These are phyloP conservation scores for Invenusta paracnida DNA, from an alignment of 2,888 invertebrate genomes.

Conservation along the genomic window DNA sequence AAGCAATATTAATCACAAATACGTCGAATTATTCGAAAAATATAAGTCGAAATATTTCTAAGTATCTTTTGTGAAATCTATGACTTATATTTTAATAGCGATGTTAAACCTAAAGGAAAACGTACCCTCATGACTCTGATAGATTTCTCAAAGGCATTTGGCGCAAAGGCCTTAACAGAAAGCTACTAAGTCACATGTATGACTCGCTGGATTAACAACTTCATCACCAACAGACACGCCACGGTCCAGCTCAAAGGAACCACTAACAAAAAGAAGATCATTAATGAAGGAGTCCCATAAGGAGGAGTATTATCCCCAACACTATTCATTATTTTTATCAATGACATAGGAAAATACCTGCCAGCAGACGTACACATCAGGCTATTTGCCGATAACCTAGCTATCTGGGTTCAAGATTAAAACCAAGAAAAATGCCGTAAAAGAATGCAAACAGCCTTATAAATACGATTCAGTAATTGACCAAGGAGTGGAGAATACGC, in stretches of 20 bases:
- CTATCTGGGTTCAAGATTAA: neutral
- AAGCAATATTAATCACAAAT: too few relatives aligned
- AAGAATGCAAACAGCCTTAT: neutral
- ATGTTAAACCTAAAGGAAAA: too few relatives aligned
- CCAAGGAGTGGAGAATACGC: neutral
- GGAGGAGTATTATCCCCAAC: neutral
- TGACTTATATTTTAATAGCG: too few relatives aligned
- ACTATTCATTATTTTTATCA: neutral
- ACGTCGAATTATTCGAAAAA: too few relatives aligned
- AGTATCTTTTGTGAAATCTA: too few relatives aligned
- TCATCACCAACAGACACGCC: neutral
- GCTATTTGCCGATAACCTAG: neutral
- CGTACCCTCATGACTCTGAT: too few relatives aligned
- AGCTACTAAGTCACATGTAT: neutral
- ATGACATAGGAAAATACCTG: constrained; percentile 2
- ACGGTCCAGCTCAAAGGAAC: neutral
- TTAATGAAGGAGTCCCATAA: neutral
- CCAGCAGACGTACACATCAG: neutral
- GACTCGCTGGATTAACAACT: neutral
- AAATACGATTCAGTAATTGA: neutral
- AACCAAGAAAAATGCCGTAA: neutral
- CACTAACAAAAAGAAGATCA: neutral
- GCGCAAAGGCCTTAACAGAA: neutral
- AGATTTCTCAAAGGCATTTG: neutral
- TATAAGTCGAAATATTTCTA: too few relatives aligned